Evolutionary conservation across 2,113 vertebrate genomes (phyloP), one percentile per base, ranked within the genome.

Genomic region (Pollachius pollachius): DNA sequence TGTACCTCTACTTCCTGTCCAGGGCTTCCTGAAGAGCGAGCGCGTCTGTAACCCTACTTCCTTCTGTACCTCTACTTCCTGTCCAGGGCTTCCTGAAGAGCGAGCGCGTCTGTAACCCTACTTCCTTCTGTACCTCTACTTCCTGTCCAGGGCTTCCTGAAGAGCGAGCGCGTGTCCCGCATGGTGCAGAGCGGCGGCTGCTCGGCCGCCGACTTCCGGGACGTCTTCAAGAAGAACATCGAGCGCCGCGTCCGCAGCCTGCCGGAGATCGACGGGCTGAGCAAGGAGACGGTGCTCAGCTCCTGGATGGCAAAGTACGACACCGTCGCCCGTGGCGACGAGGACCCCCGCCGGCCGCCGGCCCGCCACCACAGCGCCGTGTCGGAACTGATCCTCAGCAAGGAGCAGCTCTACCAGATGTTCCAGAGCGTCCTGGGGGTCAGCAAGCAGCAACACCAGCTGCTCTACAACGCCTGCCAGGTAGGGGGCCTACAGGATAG

Each of bases 371-470:
- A 96, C 41, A 95, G 94, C 59, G 92, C 95, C 2, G 95, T 95
- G 16, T 97, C 97, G 0, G 97, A 99, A 88, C 94, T 99, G 54
- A 98, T 99, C 88, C 93, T 99, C 78, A 98, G 96, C 84, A 99
- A 99, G 85, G 97, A 99, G 75, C 97, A 99, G 80, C 94, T 99
- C 66, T 99, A 97, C 70, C 93, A 99, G 88, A 99, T 99, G 96
- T 99, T 99, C 84, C 97, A 98, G 79, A 96, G 96, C 89, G 97
- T 98, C 77, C 92, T 99, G 52, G 93, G 95, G 15, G 90, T 99
- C 81, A 94, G 95, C 78, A 99, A 98, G 80, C 91, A 98, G 74
- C 96, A 99, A 66, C 97, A 99, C 73, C 97, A 99, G 80, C 92
- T 99, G 73, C 94, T 99, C 68, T 99, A 99, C 87, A 99, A 98